phyloP scores from a whole-genome alignment of 2,888 invertebrate species.

The Apamea sordens region DNA sequence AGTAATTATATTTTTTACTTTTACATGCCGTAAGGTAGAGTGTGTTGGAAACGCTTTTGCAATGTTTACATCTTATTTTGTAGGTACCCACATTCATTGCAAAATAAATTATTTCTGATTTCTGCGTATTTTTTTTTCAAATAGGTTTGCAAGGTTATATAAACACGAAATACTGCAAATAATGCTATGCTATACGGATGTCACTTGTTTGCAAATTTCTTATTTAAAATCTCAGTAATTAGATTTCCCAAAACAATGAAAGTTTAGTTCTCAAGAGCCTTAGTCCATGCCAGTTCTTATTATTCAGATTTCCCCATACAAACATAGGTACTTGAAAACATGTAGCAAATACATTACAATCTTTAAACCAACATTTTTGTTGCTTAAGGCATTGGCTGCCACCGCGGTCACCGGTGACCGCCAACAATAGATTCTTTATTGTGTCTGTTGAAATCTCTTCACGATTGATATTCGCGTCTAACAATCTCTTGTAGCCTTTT shows the following conservation, averaged over 20 bases:
- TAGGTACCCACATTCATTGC: too few species aligned
- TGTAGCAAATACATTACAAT: conserved; percentile 2
- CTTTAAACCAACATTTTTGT: not conserved
- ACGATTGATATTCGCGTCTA: not conserved
- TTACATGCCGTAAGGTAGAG: too few species aligned
- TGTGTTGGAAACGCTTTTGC: too few species aligned
- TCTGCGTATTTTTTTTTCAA: not conserved
- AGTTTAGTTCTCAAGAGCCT: not conserved
- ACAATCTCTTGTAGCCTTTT: conserved; percentile 32
- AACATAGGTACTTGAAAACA: not conserved
- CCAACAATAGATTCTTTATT: too few species aligned
- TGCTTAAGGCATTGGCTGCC: not conserved
- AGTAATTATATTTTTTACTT: too few species aligned
- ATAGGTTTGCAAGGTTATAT: not conserved
- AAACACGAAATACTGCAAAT: not conserved
- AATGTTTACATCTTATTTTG: too few species aligned
- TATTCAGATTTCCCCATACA: not conserved
- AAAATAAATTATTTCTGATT: too few species aligned
- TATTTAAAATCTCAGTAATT: not conserved
- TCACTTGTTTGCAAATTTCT: not conserved
- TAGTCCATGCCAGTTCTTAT: not conserved
- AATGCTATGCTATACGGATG: not conserved
- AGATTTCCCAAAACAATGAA: not conserved
- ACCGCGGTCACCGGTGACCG: too few species aligned
- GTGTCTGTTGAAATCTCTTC: not conserved